phyloP scores from a whole-genome alignment of 2,113 vertebrate species.

The Ophiodon elongatus region DNA sequence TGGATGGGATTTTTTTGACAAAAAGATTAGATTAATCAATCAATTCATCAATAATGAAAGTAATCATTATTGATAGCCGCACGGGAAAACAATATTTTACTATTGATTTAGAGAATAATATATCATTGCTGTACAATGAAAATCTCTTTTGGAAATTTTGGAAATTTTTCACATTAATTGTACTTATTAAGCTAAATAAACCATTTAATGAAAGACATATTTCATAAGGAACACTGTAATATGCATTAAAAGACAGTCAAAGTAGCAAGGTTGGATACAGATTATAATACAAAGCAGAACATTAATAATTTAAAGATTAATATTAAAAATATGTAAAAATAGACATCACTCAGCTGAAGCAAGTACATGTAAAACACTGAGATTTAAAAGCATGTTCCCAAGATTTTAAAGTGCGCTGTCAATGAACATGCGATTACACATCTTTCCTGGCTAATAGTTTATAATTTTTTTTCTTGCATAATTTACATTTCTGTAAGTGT shows the following conservation, averaged over 20 bases:
- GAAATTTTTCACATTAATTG: not conserved
- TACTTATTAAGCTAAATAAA: conserved; percentile 8
- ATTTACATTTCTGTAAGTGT: not conserved
- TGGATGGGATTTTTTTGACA: not conserved
- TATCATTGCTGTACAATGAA: not conserved
- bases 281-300: not conserved
- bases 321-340: not conserved
- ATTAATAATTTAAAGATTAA: not conserved
- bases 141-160: not conserved
- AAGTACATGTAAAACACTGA: not conserved
- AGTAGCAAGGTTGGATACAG: not conserved
- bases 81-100: not conserved
- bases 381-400: not conserved
- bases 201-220: not conserved
- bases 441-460: conserved; percentile 16
- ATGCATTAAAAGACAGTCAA: not conserved
- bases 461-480: not conserved
- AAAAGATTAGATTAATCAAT: not conserved
- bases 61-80: not conserved
- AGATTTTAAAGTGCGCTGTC: not conserved
- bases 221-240: not conserved
- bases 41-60: not conserved
- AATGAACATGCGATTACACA: not conserved
- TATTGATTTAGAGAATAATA: not conserved
- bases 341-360: not conserved